phyloP scores from a whole-genome alignment of 2,113 vertebrate genomes.

The Spheniscus mendiculus region DNA sequence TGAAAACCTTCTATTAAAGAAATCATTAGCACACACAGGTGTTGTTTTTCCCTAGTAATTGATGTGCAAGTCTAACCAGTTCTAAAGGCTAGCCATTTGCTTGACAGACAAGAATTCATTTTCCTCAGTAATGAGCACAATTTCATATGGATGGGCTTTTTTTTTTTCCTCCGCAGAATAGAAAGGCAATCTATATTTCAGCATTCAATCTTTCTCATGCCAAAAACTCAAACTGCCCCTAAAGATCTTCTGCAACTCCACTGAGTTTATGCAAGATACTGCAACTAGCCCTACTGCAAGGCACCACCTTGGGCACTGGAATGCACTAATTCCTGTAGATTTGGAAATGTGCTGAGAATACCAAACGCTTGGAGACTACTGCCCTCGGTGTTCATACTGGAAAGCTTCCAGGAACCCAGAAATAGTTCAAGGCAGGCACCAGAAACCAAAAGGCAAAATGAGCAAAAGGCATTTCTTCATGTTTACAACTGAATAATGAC shows the following conservation, averaged over 20 bases:
- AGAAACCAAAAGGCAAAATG: not conserved
- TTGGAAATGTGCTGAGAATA: not conserved
- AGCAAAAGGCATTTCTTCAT: not conserved
- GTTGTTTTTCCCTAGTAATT: slow-evolving; percentile 18
- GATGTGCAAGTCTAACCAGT: slow-evolving; percentile 3
- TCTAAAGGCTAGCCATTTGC: slow-evolving; percentile 33
- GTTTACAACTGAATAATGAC: not conserved
- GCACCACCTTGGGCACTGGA: not conserved
- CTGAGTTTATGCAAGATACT: not conserved
- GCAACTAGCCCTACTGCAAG: not conserved
- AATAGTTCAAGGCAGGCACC: not conserved
- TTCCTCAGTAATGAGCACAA: slow-evolving; percentile 35
- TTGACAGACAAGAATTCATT: slow-evolving; percentile 48
- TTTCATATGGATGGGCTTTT: not conserved
- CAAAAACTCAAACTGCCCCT: not conserved
- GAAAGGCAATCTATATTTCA: not conserved
- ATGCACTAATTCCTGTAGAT: not conserved
- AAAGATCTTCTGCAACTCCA: not conserved
- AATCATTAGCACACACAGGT: slow-evolving; percentile 35
- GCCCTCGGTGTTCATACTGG: not conserved
- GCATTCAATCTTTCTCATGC: not conserved
- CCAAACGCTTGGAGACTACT: not conserved
- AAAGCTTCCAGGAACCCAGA: not conserved
- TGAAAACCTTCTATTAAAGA: slow-evolving; percentile 1
- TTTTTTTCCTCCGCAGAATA: not conserved